Conservation (phyloP, 2,797 vertebrate species). For the Eupleurogrammus muticus region DNA sequence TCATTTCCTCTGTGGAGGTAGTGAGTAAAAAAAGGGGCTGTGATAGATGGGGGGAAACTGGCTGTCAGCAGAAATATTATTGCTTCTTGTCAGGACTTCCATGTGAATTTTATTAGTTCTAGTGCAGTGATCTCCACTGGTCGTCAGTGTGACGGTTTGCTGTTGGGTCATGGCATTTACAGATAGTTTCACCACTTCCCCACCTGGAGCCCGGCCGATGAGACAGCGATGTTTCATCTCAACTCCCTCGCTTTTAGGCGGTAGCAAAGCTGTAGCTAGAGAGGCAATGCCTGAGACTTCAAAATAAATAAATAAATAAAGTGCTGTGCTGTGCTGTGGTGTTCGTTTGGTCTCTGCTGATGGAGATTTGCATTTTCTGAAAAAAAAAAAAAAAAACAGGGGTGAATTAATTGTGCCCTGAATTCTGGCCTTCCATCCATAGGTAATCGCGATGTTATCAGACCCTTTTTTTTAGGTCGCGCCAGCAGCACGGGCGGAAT, state of each 20-base stretch:
- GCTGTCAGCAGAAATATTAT: slow-evolving; percentile 69
- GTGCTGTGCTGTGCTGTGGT: not conserved
- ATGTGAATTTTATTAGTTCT: slow-evolving; percentile 67
- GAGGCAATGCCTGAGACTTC: not conserved
- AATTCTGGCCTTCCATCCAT: slow-evolving; percentile 71
- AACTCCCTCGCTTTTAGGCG: slow-evolving; percentile 20
- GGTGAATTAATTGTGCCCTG: slow-evolving; percentile 64
- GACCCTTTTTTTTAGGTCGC: slow-evolving; percentile 50
- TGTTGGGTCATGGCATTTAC: slow-evolving; percentile 33
- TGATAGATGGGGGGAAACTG: slow-evolving; percentile 62
- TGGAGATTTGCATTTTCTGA: slow-evolving; percentile 51
- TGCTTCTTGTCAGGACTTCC: slow-evolving; percentile 54
- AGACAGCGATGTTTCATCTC: slow-evolving; percentile 23
- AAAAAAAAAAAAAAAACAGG: slow-evolving; percentile 30
- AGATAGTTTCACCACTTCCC: slow-evolving; percentile 35
- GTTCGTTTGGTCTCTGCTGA: slow-evolving; percentile 14
- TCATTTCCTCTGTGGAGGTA: slow-evolving; percentile 57
- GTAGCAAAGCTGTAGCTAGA: slow-evolving; percentile 30
- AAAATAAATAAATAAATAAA: slow-evolving; percentile 14
- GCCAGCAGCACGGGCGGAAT: slow-evolving; percentile 61
- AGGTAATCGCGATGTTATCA: slow-evolving; percentile 63
- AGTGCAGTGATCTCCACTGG: slow-evolving; percentile 56
- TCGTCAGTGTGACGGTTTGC: slow-evolving; percentile 41
- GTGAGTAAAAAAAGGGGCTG: slow-evolving; percentile 53
- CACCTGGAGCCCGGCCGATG: slow-evolving; percentile 10